phyloP scores from a whole-genome alignment of 1,140 invertebrate genomes.

The Bombus cullumanus region DNA sequence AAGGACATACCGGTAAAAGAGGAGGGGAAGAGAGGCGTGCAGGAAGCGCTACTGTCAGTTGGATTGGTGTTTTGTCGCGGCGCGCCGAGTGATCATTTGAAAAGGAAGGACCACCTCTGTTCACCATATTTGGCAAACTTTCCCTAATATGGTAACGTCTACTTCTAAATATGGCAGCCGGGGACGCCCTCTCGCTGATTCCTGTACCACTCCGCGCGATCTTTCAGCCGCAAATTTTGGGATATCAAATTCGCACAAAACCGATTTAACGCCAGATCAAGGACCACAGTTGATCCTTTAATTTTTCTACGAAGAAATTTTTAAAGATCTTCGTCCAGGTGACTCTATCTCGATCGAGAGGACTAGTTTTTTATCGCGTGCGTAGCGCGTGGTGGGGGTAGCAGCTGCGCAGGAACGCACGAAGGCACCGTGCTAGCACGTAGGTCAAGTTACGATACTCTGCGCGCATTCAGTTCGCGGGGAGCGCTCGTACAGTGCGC shows the following conservation, averaged over 20 bases:
- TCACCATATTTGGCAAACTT: slow-evolving; percentile 88
- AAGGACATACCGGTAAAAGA: slow-evolving; percentile 51
- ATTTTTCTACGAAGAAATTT: slow-evolving; percentile 51
- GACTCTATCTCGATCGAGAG: slow-evolving; percentile 22
- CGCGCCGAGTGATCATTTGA: slow-evolving; percentile 78
- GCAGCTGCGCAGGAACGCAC: slow-evolving; percentile 75
- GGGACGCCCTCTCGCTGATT: slow-evolving; percentile 83
- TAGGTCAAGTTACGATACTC: slow-evolving; percentile 81
- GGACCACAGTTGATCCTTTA: neutral
- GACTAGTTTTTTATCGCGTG: slow-evolving; percentile 72
- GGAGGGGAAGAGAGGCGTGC: slow-evolving; percentile 76
- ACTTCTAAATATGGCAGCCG: slow-evolving; percentile 90
- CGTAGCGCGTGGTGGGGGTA: slow-evolving; percentile 61
- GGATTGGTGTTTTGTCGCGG: slow-evolving; percentile 81
- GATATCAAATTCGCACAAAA: neutral
- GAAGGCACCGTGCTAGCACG: slow-evolving; percentile 79
- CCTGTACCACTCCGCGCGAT: slow-evolving; percentile 80
- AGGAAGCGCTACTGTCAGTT: slow-evolving; percentile 80
- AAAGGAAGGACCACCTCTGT: slow-evolving; percentile 84
- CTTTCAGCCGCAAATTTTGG: slow-evolving; percentile 42
- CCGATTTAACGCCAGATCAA: neutral
- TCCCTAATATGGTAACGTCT: slow-evolving; percentile 88
- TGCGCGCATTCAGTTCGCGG: slow-evolving; percentile 76
- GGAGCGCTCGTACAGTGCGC: slow-evolving; percentile 78
- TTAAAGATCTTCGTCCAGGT: slow-evolving; percentile 7